Percentiles rank a stretch among this genome's conserved stretches.
Evolutionary conservation across 2,888 invertebrate species (phyloP).

Genomic region (Eudemis profundana): DNA sequence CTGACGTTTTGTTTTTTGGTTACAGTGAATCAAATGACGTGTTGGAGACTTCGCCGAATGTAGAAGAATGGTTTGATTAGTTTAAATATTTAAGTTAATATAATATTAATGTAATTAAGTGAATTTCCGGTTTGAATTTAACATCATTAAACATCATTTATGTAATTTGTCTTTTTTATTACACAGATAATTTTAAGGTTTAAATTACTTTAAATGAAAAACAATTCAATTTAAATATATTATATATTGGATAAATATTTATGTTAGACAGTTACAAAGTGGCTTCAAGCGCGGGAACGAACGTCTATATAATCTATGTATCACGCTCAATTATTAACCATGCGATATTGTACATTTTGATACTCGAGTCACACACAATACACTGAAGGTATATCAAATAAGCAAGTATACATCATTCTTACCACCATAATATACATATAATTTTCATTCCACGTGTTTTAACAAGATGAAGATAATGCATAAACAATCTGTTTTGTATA

Average conservation of each 20-base stretch:
- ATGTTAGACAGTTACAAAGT: conserved; percentile 81
- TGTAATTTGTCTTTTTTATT: conserved; percentile 19
- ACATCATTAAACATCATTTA: conserved; percentile 21
- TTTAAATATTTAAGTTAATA: conserved; percentile 9
- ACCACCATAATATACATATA: conserved; percentile 78
- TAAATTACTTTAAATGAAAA: conserved; percentile 43
- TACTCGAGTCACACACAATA: conserved; percentile 62
- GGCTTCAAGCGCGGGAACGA: conserved; percentile 77
- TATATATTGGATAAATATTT: conserved; percentile 82
- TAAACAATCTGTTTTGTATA: conserved; percentile 60
- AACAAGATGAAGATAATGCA: conserved; percentile 67
- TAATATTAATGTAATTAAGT: conserved; percentile 16
- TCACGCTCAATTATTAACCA: conserved; percentile 65
- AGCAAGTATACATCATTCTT: conserved; percentile 66
- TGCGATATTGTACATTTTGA: conserved; percentile 68
- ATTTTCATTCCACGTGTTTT: conserved; percentile 66
- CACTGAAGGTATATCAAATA: conserved; percentile 64
- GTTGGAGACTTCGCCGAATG: conserved; percentile 93
- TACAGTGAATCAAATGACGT: conserved; percentile 93
- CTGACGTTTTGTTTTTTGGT: conserved; percentile 59
- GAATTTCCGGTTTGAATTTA: conserved; percentile 1
- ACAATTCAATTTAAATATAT: conserved; percentile 61
- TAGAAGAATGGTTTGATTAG: conserved; percentile 91
- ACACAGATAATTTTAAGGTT: background rate
- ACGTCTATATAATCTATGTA: conserved; percentile 70